Evolutionary conservation across 2,797 vertebrate species (phyloP), one percentile per base, ranked within the genome.

Genomic region (Gouania willdenowi): DNA sequence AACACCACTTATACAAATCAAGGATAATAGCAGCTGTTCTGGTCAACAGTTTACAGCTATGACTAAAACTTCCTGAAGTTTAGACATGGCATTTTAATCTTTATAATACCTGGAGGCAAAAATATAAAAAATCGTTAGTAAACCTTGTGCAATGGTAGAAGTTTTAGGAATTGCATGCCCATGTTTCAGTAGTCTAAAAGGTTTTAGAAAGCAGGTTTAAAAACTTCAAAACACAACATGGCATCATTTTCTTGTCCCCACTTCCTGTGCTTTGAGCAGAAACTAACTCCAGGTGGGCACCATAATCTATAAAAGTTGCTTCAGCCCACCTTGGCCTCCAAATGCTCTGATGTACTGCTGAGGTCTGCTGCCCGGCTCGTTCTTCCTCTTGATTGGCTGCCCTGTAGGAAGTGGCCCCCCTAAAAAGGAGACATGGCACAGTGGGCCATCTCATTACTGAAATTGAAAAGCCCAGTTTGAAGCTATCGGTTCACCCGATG

Each of bases 311-410:
- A 52, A 65, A 70, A 33, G 36, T 78, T 81, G 79, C 67, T 75
- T 75, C 73, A 80, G 89, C 92, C 93, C 94, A 98, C 95, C 95
- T 98, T 92, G 73, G 88, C 92, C 64, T 92, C 91, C 83, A 91
- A 82, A 79, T 91, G 87, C 75, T 91, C 92, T 62, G 92, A 88
- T 61, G 82, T 90, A 72, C 89, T 74, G 82, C 85, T 85, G 85
- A 75, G 64, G 66, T 95, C 93, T 73, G 91, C 78, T 66, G 93
- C 92, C 79, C 94, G 92, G 91, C 88, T 94, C 70, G 92, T 93
- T 86, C 89, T 91, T 82, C 93, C 93, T 93, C 89, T 94, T 45
- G 84, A 87, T 62, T 87, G 87, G 71, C 90, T 66, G 51, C 68
- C 82, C 83, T 92, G 94, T 72, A 87, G 83, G 64, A 80, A 81